These are phyloP conservation scores for Bothrops jararaca DNA, from an alignment of 2,113 vertebrate genomes.

Conservation along the genomic window DNA sequence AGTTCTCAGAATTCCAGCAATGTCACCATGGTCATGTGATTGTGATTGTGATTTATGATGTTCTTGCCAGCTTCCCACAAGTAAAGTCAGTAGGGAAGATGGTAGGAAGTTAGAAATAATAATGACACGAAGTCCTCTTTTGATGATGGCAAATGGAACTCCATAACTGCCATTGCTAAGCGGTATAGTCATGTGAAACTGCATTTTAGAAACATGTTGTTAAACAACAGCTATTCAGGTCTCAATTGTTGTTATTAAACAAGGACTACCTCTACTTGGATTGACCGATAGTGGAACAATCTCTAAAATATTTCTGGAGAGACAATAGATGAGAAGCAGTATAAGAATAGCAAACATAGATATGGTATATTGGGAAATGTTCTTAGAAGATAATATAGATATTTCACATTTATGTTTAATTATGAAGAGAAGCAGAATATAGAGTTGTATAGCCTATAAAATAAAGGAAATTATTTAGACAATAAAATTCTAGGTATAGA, in stretches of 20 bases:
- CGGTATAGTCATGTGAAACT: not conserved
- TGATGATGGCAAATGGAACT: not conserved
- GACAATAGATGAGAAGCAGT: not conserved
- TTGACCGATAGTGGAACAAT: not conserved
- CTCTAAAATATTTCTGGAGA: not conserved
- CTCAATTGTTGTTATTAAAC: not conserved
- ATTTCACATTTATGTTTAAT: not conserved
- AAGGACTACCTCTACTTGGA: not conserved
- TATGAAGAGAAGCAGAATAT: not conserved
- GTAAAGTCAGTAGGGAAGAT: not conserved
- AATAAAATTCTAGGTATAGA: not conserved
- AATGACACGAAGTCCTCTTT: not conserved
- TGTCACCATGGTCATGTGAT: not conserved
- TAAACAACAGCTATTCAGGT: not conserved
- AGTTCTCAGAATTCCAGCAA: not conserved
- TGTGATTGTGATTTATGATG: not conserved
- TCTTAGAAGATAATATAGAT: not conserved
- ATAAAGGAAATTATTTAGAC: not conserved
- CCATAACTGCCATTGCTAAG: not conserved
- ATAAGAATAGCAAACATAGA: not conserved
- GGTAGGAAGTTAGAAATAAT: not conserved
- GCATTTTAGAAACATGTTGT: not conserved
- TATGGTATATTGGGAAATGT: not conserved
- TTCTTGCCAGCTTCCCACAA: not conserved
- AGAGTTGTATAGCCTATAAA: not conserved